Percentiles rank a stretch among this genome's conserved stretches.
Conservation (phyloP, 2,888 invertebrate genomes). For the Tillus elongatus region DNA sequence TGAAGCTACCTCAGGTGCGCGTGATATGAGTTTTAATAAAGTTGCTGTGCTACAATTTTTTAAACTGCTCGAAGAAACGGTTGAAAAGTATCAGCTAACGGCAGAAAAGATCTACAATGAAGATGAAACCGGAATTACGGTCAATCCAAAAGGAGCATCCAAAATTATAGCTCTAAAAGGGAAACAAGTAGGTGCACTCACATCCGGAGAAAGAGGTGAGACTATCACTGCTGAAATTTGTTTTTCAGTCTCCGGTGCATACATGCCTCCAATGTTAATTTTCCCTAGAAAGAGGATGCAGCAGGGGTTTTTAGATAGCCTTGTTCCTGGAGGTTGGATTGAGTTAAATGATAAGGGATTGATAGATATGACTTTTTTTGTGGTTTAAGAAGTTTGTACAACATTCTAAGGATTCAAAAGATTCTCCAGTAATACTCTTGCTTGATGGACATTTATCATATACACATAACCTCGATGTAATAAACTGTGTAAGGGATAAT, state of each 20-base stretch:
- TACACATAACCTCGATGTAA: too few species aligned
- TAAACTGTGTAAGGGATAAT: too few species aligned
- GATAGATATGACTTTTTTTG: background rate
- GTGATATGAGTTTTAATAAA: slow-evolving; percentile 32
- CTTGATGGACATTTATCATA: too few species aligned
- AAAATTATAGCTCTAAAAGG: slow-evolving; percentile 22
- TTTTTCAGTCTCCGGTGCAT: slow-evolving; percentile 21
- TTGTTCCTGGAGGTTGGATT: slow-evolving; percentile 4
- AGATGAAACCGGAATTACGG: slow-evolving; percentile 30
- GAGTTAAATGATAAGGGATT: slow-evolving; percentile 4
- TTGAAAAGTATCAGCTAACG: slow-evolving; percentile 25
- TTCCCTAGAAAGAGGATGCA: slow-evolving; percentile 9
- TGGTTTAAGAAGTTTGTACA: slow-evolving; percentile 1
- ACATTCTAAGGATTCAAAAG: too few species aligned
- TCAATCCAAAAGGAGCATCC: slow-evolving; percentile 22
- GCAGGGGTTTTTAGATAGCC: slow-evolving; percentile 5
- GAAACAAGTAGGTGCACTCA: slow-evolving; percentile 20
- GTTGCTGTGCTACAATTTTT: slow-evolving; percentile 22
- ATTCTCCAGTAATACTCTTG: too few species aligned
- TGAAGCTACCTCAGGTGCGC: slow-evolving; percentile 25
- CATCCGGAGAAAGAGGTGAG: slow-evolving; percentile 22
- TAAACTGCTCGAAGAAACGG: slow-evolving; percentile 19
- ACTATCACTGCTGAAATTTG: slow-evolving; percentile 22
- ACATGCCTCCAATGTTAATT: slow-evolving; percentile 17
- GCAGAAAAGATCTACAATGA: slow-evolving; percentile 22